Evolutionary conservation across 2,113 vertebrate species (phyloP).

Genomic region (Tragelaphus buxtoni): DNA sequence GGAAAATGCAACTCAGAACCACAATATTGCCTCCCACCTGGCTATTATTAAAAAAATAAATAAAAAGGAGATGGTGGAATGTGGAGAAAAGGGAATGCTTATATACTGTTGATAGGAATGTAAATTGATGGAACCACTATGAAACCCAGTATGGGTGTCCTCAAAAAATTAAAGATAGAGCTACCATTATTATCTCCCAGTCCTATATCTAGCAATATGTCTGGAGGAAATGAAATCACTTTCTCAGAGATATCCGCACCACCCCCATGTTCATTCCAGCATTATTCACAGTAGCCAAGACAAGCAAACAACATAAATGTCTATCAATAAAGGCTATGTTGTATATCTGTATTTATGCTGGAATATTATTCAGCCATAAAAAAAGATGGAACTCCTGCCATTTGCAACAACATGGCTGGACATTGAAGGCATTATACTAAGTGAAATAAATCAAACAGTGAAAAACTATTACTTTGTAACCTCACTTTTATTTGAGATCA

Average conservation of each 20-base stretch:
- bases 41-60: neutral
- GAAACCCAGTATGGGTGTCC: neutral
- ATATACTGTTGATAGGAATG: neutral
- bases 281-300: neutral
- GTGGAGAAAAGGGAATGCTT: neutral
- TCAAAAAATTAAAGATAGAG: neutral
- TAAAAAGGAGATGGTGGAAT: neutral
- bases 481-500: neutral
- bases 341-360: neutral
- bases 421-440: neutral
- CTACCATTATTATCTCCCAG: neutral
- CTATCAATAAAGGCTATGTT: neutral
- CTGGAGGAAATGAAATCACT: neutral
- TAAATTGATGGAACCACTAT: neutral
- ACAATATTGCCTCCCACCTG: neutral
- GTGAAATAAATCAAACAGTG: neutral
- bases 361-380: neutral
- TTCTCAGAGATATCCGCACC: neutral
- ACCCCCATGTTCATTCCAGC: neutral
- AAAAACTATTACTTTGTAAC: neutral
- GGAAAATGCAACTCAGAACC: neutral
- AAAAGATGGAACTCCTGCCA: neutral
- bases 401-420: neutral
- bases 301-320: neutral
- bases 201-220: neutral